Evolutionary conservation across 2,797 vertebrate species (phyloP), one percentile per base, ranked within the genome.

Genomic region (Gallinago nigripennis): DNA sequence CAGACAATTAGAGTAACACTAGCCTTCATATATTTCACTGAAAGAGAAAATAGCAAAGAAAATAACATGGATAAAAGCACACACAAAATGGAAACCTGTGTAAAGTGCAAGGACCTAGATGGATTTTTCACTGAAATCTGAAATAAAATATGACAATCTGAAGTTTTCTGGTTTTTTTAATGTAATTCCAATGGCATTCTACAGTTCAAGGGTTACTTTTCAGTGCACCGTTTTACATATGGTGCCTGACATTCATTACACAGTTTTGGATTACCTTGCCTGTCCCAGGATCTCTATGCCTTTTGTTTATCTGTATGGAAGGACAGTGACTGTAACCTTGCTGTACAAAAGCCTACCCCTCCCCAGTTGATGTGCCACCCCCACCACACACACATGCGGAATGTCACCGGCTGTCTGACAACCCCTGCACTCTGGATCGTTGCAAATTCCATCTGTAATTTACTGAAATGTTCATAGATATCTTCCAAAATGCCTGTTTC

Each of bases 371-470:
- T 45, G 16, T 23, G 50, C 50, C 27, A 12, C 23, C 19, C 20
- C 27, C 4, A 6, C 27, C 25, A 41, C 41, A 24, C 21, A 54
- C 19, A 35, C 5, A 31, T 0, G 1, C 8, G 71, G 2, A 37
- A 45, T 7, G 18, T 65, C 68, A 25, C 65, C 13, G 3, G 3
- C 27, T 7, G 5, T 31, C 83, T 50, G 20, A 63, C 37, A 76
- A 27, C 3, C 12, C 15, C 41, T 39, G 41, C 50, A 46, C 30
- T 60, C 39, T 39, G 57, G 20, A 51, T 45, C 72, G 27, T 56
- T 83, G 39, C 19, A 77, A 83, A 56, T 68, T 77, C 69, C 51
- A 9, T 18, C 16, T 51, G 1, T 51, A 37, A 60, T 69, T 82
- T 77, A 33, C 41, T 65, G 66, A 77, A 65, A 13, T 16, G 20